Percentiles rank a stretch among this genome's conserved stretches.
Conservation (phyloP, 2,888 invertebrate species). For the Dynastes hyllus region DNA sequence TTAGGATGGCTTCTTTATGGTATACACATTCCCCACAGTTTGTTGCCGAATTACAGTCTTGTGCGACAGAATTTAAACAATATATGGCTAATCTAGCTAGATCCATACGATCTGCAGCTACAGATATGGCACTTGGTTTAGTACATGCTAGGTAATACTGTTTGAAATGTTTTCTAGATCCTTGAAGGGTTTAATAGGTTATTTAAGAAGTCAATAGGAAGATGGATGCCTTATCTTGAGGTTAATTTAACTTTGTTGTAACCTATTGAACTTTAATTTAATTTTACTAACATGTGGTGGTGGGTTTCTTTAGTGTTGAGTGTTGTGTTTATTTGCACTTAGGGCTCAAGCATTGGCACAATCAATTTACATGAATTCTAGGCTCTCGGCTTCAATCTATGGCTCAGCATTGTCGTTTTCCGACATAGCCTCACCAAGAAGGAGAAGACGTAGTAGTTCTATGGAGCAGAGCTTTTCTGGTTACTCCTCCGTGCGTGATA, state of each 20-base stretch:
- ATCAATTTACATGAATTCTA: conserved; percentile 75
- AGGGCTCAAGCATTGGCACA: conserved; percentile 76
- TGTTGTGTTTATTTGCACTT: conserved; percentile 34
- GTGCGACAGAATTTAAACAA: conserved; percentile 92
- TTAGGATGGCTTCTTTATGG: conserved; percentile 92
- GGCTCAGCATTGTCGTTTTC: conserved; percentile 68
- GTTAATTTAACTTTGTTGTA: background rate
- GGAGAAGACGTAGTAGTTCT: conserved; percentile 69
- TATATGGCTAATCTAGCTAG: conserved; percentile 89
- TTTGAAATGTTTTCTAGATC: background rate
- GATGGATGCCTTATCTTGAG: too few species aligned
- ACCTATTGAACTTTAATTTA: background rate
- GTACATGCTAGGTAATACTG: conserved; percentile 78
- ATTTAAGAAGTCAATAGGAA: too few species aligned
- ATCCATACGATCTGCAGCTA: conserved; percentile 91
- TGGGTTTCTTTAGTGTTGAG: too few species aligned
- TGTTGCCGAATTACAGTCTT: conserved; percentile 88
- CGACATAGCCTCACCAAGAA: conserved; percentile 71
- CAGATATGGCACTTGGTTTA: conserved; percentile 94
- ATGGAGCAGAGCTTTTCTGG: conserved; percentile 64
- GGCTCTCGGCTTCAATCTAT: conserved; percentile 71
- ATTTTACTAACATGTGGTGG: too few species aligned
- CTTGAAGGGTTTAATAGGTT: too few species aligned
- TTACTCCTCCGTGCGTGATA: conserved; percentile 67
- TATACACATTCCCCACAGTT: conserved; percentile 94